Percentiles rank a stretch among this genome's conserved stretches.
These are phyloP conservation scores for Netelia virgata DNA, from an alignment of 2,888 invertebrate species.

Conservation along the genomic window DNA sequence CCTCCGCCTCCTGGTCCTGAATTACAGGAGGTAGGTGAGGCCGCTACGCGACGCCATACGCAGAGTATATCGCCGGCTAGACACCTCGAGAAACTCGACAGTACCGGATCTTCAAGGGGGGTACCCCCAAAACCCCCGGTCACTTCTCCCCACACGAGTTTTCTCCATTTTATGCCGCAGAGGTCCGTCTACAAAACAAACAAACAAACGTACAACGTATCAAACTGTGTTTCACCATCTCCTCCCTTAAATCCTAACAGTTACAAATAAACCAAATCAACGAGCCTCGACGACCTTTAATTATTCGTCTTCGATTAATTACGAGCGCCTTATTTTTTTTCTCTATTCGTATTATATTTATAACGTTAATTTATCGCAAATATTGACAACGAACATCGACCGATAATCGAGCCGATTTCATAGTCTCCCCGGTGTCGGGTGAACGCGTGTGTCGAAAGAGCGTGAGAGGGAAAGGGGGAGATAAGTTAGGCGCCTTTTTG, in stretches of 20 bases:
- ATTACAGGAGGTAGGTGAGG: slow-evolving; percentile 83
- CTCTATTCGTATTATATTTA: too few species aligned
- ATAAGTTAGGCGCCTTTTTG: too few species aligned
- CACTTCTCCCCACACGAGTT: slow-evolving; percentile 93
- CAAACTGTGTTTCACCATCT: not conserved
- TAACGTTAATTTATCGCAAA: too few species aligned
- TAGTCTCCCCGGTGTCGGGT: too few species aligned
- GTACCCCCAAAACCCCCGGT: slow-evolving; percentile 86
- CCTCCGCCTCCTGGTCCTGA: slow-evolving; percentile 83
- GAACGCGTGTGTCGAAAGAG: too few species aligned
- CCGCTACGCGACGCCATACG: slow-evolving; percentile 97
- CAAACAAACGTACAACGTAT: not conserved
- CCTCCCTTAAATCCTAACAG: not conserved
- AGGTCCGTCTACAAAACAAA: slow-evolving; percentile 94
- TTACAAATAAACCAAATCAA: too few species aligned
- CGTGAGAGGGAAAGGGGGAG: too few species aligned
- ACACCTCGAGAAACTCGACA: slow-evolving; percentile 96
- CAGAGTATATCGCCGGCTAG: slow-evolving; percentile 97
- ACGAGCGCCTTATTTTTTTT: too few species aligned
- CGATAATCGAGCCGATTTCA: too few species aligned
- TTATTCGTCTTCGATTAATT: too few species aligned
- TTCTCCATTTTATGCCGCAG: slow-evolving; percentile 99
- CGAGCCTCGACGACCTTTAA: too few species aligned
- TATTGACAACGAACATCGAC: too few species aligned
- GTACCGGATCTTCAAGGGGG: slow-evolving; percentile 95